Evolutionary conservation across 2,797 vertebrate genomes (phyloP), one percentile per base, ranked within the genome.

Genomic region (Poliocrania exsul): DNA sequence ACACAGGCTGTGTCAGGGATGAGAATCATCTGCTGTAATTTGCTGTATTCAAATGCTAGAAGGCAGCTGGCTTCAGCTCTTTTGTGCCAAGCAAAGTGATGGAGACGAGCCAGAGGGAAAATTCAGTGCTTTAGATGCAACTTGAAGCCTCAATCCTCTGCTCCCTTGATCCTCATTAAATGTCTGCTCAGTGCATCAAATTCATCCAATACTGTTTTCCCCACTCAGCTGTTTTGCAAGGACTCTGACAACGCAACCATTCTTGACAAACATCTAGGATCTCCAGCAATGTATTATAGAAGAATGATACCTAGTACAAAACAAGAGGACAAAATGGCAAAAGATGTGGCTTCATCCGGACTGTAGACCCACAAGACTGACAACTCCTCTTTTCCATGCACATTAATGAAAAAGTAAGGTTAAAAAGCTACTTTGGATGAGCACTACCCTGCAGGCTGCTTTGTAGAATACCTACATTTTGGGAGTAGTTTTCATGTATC

Each of bases 141-240:
- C 65, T 87, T 86, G 57, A 6, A 93, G 65, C 20, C 53, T 77
- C 33, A 21, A n/a, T 88, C n/a, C 46, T 82, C 56, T 92, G n/a
- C 23, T 92, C 46, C 60, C 83, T 80, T 53, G 62, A 49, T 85
- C n/a, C 66, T 92, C 78, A 50, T 89, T 87, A 95, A 87, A 92
- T 16, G 9, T 80, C 92, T 73, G 29, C 50, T 71, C 74, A 82
- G 75, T 60, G 33, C 33, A 66, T 57, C 46, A 33, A 49, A 94
- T 60, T 89, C 60, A 77, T 67, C 90, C 56, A 71, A 35, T 84
- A 70, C 51, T 94, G 71, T 85, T 93, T 92, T 77, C 35, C n/a
- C 49, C 80, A 53, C 24, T 86, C 44, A 66, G 72, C 35, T 90
- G 60, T 77, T 94, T 94, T 69, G 20, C 66, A 46, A 67, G 13